phyloP scores from a whole-genome alignment of 1,140 invertebrate genomes.

The Belonocnema kinseyi region DNA sequence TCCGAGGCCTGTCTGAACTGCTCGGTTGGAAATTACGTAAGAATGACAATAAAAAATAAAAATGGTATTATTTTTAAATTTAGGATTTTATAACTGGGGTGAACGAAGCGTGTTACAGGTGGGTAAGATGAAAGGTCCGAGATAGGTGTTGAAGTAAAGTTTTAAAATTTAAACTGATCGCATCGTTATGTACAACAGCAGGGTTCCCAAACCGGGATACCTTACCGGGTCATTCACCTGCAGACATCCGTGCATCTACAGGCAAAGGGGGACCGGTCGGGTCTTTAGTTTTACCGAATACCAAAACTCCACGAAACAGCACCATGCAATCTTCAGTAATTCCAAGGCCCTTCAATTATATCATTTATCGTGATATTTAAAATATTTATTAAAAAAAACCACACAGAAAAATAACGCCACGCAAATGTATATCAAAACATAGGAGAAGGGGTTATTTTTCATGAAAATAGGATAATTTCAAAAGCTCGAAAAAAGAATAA shows the following conservation, averaged over 20 bases:
- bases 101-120: slow-evolving; percentile 15
- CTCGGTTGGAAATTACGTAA: background rate
- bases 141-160: slow-evolving; percentile 27
- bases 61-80: background rate
- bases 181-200: slow-evolving; percentile 29
- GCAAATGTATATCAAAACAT: too few relatives aligned
- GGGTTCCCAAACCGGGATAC: slow-evolving; percentile 36
- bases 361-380: slow-evolving; percentile 39
- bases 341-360: slow-evolving; percentile 42
- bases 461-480: too few relatives aligned
- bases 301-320: slow-evolving; percentile 45
- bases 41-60: background rate
- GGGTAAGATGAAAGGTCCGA: slow-evolving; percentile 11
- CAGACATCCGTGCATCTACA: slow-evolving; percentile 48
- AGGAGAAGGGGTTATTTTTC: too few relatives aligned
- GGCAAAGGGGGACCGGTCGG: slow-evolving; percentile 50
- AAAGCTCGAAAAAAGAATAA: too few relatives aligned
- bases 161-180: slow-evolving; percentile 22
- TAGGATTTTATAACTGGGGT: background rate
- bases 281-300: slow-evolving; percentile 47
- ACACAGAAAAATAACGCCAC: too few relatives aligned
- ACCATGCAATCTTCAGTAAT: slow-evolving; percentile 38
- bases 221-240: slow-evolving; percentile 52
- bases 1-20: too few relatives aligned
- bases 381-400: background rate